These are phyloP conservation scores for Drosophila melanosoma DNA, from an alignment of 2,888 invertebrate species.

Conservation along the genomic window DNA sequence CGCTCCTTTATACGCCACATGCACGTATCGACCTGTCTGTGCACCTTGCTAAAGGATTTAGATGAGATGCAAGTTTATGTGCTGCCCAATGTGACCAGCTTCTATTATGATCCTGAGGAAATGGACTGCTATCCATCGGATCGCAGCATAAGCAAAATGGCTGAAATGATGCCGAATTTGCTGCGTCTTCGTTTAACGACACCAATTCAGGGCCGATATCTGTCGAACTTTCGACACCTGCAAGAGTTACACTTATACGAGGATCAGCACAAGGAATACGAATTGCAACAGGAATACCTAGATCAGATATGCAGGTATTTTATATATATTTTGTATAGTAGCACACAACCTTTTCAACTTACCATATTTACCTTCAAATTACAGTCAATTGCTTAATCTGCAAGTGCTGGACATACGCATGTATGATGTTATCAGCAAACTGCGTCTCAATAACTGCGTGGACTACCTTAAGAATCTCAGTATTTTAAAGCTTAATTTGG, in stretches of 20 bases:
- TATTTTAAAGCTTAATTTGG: constrained; percentile 76
- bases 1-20: constrained; percentile 60
- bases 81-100: constrained; percentile 66
- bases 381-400: constrained; percentile 60
- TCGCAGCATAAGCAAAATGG: constrained; percentile 62
- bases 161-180: constrained; percentile 74
- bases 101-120: constrained; percentile 69
- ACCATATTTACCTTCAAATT: neutral
- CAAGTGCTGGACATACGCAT: constrained; percentile 75
- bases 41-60: constrained; percentile 71
- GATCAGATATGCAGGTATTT: constrained; percentile 70
- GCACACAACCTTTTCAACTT: too few species aligned
- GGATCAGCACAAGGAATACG: constrained; percentile 73
- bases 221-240: constrained; percentile 68
- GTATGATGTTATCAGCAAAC: constrained; percentile 69
- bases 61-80: constrained; percentile 65
- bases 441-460: constrained; percentile 70
- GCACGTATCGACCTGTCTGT: constrained; percentile 66
- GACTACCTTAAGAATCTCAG: constrained; percentile 64
- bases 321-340: too few species aligned
- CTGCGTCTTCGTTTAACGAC: constrained; percentile 68
- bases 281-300: constrained; percentile 72
- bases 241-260: constrained; percentile 77
- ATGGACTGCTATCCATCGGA: constrained; percentile 76
- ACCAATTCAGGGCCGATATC: constrained; percentile 71